Base-by-base conservation (phyloP, 2,797 vertebrate species). In the Anisognathus igniventris region DNA sequence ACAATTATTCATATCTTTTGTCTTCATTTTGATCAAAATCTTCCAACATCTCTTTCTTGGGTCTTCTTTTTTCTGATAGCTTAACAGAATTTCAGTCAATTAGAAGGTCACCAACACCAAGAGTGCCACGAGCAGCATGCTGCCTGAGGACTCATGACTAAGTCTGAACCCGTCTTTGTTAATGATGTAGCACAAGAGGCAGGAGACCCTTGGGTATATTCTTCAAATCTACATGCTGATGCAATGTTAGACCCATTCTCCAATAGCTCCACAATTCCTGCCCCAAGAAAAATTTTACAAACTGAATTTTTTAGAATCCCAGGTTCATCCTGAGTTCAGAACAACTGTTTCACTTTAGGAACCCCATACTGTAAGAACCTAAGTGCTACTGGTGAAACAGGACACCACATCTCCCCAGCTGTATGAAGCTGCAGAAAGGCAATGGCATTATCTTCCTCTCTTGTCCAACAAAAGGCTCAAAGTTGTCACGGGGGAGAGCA, bases 401-500 rank as follows among this genome's bases (percentile, higher is more conserved):
- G 33, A 37, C n/a, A 47, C 23, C 10, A 14, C 15, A 28, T 17
- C 30, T 31, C 11, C 39, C 47, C 62, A 60, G 16, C 21, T 14
- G 7, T 7, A 56, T 18, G 73, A 82, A 70, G 27, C 25, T 48
- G 57, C 42, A 83, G 30, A 73, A 75, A 18, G 12, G 9, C 42
- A 83, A 57, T 31, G 14, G 40, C 37, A 40, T 42, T 42, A 30
- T 16, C 47, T 27, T 65, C 66, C 47, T 73, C 40, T 28, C 15
- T 22, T 20, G 42, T 39, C 45, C 48, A 47, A 16, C 8, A 54
- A 28, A 77, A 92, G 31, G 30, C 8, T 73, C 15, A 10, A 60
- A 60, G 42, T 4, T 50, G 27, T 33, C 40, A 18, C 0, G 0
- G 7, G 10, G 3, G 5, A 72, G 11, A 60, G 7, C 20, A 6